Evolutionary conservation across 2,113 vertebrate genomes (phyloP).

Genomic region (Bolborhynchus lineola): DNA sequence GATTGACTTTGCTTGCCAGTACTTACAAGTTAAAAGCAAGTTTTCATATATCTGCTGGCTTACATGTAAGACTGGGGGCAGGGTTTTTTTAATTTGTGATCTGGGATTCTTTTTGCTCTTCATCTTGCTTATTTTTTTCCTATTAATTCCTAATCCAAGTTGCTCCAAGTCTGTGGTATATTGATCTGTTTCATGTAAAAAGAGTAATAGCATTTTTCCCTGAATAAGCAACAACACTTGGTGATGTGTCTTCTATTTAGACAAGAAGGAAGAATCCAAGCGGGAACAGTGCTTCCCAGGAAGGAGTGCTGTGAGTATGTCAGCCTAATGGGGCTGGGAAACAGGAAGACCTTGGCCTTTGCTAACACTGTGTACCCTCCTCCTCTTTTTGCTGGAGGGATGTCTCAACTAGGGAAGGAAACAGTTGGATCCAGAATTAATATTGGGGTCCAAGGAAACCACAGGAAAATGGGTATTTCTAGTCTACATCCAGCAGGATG

Average conservation of each 20-base stretch:
- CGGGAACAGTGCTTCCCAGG: neutral
- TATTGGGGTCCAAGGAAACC: neutral
- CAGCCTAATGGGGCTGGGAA: neutral
- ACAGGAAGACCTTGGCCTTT: neutral
- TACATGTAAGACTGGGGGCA: neutral
- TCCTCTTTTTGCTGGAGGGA: neutral
- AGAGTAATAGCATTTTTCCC: neutral
- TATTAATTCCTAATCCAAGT: neutral
- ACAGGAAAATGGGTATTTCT: neutral
- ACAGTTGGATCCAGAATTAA: neutral
- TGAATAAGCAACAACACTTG: neutral
- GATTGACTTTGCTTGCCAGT: conserved; percentile 3
- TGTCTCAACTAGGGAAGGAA: neutral
- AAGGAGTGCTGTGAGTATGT: neutral
- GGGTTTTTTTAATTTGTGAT: neutral
- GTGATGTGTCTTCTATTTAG: neutral
- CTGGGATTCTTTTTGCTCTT: neutral
- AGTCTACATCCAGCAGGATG: neutral
- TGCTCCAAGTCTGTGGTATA: neutral
- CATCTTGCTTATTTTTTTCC: neutral
- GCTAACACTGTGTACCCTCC: neutral
- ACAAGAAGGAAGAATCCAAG: neutral
- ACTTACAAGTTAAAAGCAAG: neutral
- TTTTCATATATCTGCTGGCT: conserved; percentile 26
- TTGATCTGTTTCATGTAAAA: neutral